phyloP scores from a whole-genome alignment of 2,888 invertebrate genomes.

The Latrodectus hesperus region DNA sequence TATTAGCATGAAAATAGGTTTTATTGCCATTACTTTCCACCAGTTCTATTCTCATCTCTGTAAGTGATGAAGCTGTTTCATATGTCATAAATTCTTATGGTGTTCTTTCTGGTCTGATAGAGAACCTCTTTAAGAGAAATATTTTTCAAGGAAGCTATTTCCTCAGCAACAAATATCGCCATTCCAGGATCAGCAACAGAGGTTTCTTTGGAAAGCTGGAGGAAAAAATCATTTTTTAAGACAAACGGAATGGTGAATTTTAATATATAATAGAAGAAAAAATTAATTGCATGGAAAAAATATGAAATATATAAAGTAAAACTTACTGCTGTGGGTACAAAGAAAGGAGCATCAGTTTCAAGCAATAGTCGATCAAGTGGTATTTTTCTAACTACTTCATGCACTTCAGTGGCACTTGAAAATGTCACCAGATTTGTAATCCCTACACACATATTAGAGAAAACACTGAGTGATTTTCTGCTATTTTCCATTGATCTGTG shows the following conservation, averaged over 20 bases:
- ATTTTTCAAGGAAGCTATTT: slow-evolving; percentile 73
- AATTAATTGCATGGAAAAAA: neutral
- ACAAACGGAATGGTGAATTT: too few species aligned
- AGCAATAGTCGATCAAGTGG: slow-evolving; percentile 76
- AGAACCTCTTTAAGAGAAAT: slow-evolving; percentile 73
- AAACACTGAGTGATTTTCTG: slow-evolving; percentile 75
- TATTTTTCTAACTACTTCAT: slow-evolving; percentile 74
- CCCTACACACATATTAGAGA: slow-evolving; percentile 76
- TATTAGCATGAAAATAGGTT: too few species aligned
- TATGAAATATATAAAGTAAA: neutral
- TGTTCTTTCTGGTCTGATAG: slow-evolving; percentile 73
- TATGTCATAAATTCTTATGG: slow-evolving; percentile 69
- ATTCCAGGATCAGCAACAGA: slow-evolving; percentile 75
- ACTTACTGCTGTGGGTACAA: slow-evolving; percentile 73
- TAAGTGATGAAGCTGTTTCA: neutral
- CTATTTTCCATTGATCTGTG: slow-evolving; percentile 74
- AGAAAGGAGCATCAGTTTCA: slow-evolving; percentile 78
- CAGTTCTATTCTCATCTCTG: too few species aligned
- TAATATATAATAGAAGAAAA: neutral
- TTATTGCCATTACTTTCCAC: too few species aligned
- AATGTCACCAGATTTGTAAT: slow-evolving; percentile 75
- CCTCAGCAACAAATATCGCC: slow-evolving; percentile 75
- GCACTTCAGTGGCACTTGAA: slow-evolving; percentile 71
- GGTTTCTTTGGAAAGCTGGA: slow-evolving; percentile 72
- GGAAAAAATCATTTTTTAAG: neutral